Conservation (phyloP, 2,113 vertebrate species). For the Oostethus manadensis region DNA sequence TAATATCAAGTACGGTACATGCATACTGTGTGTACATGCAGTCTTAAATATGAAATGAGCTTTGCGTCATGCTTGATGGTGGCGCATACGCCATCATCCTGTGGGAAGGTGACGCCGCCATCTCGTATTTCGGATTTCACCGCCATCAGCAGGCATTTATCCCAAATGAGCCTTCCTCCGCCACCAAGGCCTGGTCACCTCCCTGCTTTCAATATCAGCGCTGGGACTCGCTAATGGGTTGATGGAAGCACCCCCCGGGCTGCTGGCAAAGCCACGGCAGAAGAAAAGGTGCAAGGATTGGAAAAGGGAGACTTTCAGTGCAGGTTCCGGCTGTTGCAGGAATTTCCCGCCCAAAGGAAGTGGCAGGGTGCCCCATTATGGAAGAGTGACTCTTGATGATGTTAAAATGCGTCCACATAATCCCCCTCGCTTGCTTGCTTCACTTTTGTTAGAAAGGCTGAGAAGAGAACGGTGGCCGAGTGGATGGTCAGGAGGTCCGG, state of each 20-base stretch:
- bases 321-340: too few species aligned
- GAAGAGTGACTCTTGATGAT: too few species aligned
- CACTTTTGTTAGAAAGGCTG: too few species aligned
- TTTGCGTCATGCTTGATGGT: slow-evolving; percentile 37
- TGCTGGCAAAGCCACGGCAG: slow-evolving; percentile 28
- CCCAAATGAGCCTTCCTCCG: slow-evolving; percentile 61
- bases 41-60: neutral
- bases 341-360: too few species aligned
- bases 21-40: too few species aligned
- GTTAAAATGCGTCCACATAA: too few species aligned
- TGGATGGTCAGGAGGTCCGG: too few species aligned
- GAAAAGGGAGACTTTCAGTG: neutral
- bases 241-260: slow-evolving; percentile 42
- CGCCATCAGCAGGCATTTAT: slow-evolving; percentile 63
- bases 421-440: too few species aligned
- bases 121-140: slow-evolving; percentile 29
- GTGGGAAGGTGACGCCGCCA: slow-evolving; percentile 45
- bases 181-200: slow-evolving; percentile 61
- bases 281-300: slow-evolving; percentile 6
- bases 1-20: too few species aligned
- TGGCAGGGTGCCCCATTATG: too few species aligned
- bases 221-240: slow-evolving; percentile 63
- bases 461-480: too few species aligned
- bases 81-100: slow-evolving; percentile 20
- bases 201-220: slow-evolving; percentile 64